phyloP scores from a whole-genome alignment of 1,140 invertebrate genomes.

The Cydia strobilella region DNA sequence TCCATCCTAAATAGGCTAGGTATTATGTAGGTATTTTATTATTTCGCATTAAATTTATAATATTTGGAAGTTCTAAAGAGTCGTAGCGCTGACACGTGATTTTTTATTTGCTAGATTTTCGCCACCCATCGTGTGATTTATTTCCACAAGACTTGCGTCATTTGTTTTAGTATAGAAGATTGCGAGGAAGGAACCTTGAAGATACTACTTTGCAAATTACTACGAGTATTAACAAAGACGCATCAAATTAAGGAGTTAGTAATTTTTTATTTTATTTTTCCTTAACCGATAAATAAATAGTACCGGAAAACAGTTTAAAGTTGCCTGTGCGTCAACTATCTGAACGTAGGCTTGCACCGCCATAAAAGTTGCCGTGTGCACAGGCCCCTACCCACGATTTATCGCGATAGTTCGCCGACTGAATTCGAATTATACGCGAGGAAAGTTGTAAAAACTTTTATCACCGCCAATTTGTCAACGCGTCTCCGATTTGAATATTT shows the following conservation, averaged over 20 bases:
- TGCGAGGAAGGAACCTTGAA: background rate
- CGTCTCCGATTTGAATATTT: slow-evolving; percentile 45
- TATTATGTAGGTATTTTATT: no score
- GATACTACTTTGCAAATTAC: background rate
- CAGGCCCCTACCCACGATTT: slow-evolving; percentile 42
- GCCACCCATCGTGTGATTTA: slow-evolving; percentile 18
- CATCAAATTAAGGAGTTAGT: no score
- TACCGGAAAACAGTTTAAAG: background rate
- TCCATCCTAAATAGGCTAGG: no score
- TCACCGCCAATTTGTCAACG: slow-evolving; percentile 57
- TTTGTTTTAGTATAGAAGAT: background rate
- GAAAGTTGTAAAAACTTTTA: slow-evolving; percentile 57
- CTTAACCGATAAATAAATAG: background rate
- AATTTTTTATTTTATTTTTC: no score
- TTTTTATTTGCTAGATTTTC: background rate
- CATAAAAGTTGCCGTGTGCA: background rate
- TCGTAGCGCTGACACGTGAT: no score
- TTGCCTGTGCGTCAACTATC: background rate
- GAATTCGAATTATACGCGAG: slow-evolving; percentile 50
- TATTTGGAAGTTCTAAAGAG: no score
- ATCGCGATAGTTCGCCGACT: slow-evolving; percentile 49
- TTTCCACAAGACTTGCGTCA: background rate
- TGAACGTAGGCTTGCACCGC: background rate
- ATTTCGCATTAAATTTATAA: no score
- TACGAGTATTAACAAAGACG: no score